Base-by-base conservation (phyloP, 2,888 invertebrate species). In the Alsophila aescularia region DNA sequence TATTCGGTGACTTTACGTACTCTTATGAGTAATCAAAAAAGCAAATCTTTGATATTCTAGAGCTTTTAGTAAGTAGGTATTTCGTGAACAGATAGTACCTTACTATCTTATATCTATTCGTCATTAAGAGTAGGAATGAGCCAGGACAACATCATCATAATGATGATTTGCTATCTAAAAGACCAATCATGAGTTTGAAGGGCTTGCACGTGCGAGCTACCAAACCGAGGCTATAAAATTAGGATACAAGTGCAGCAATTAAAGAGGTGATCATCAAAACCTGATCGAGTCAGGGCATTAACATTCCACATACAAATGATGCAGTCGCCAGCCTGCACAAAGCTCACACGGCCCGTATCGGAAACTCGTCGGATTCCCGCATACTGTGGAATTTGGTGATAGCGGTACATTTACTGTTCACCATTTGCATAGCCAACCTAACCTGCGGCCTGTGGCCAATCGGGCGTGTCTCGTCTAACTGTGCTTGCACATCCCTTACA, bases 321-420 rank as follows among this genome's bases (percentile, higher is more conserved):
- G 35, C 24, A 34, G 10, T 15, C 35, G 44, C 40, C n/a, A n/a
- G 40, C 50, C 52, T 53, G 58, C 60, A 44, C 27, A 41, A 37
- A 51, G 41, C 44, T 58, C 49, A 34, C 32, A 52, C 49, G 51
- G 44, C 56, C 56, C 54, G 65, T 54, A 52, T 61, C 56, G 58
- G 54, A 63, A 63, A 62, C 61, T 39, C 58, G 62, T 60, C 59
- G 52, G 55, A 64, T 62, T 62, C 60, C 60, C 60, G 60, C 58
- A 62, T 60, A 52, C 48, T 63, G 60, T 64, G 65, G 66, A 65
- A 67, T 69, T 61, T 52, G 62, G 58, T 47, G 55, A 48, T 67
- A 69, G 60, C 68, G 66, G 68, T 62, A 58, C 48, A 52, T 64
- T 55, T 60, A 63, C 68, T 58, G 62, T 60, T 65, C 52, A 47